Evolutionary conservation across 2,113 vertebrate species (phyloP).

Genomic region (Myrmecophaga tridactyla): DNA sequence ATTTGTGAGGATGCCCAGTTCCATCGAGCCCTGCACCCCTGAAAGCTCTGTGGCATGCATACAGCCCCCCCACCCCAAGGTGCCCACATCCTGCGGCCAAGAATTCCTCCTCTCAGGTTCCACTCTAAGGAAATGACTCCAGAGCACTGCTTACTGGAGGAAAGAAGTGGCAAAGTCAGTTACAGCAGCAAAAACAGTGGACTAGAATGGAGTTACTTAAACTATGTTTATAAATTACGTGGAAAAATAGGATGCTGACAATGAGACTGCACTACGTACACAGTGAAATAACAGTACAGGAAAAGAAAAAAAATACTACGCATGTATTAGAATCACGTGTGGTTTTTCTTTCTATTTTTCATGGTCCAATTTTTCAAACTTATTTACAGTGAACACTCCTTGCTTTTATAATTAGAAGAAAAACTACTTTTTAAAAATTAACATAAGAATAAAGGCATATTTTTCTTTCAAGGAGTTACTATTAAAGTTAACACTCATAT

Average conservation of each 20-base stretch:
- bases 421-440: neutral
- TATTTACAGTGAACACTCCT: neutral
- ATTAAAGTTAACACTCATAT: no score
- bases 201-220: no score
- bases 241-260: neutral
- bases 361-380: neutral
- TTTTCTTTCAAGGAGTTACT: neutral
- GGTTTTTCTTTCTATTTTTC: neutral
- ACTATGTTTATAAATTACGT: fast-evolving
- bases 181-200: neutral
- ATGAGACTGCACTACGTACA: neutral
- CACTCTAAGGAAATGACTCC: neutral
- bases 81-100: neutral
- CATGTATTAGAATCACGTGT: no score
- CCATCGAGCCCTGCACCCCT: neutral
- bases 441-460: neutral
- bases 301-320: no score
- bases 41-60: neutral
- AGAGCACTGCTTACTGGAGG: neutral
- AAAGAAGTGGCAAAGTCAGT: neutral
- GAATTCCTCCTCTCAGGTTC: neutral
- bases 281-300: neutral
- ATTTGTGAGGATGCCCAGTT: neutral
- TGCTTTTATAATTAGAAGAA: neutral
- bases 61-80: neutral